phyloP scores from a whole-genome alignment of 1,140 invertebrate genomes.

The Drosophila miranda region DNA sequence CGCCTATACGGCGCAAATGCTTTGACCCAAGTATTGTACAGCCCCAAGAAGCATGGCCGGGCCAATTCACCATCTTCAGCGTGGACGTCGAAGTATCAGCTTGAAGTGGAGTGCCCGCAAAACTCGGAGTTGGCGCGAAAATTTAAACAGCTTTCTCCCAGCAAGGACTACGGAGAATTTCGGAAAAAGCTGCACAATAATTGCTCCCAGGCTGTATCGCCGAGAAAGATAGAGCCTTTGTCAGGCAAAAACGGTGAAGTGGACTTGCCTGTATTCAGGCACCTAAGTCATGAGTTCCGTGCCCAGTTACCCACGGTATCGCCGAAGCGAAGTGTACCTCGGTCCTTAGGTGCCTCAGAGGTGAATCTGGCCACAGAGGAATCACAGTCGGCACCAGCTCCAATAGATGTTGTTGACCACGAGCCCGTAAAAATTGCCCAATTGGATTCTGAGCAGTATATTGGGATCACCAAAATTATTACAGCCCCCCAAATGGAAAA shows the following conservation, averaged over 20 bases:
- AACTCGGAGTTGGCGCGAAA: conserved; percentile 68
- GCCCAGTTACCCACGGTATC: conserved; percentile 90
- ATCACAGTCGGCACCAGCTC: background rate
- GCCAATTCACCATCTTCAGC: conserved; percentile 19
- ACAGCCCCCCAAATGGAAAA: conserved; percentile 4
- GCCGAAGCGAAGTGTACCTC: conserved; percentile 82
- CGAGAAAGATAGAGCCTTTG: conserved; percentile 18
- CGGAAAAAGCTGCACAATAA: conserved; percentile 83
- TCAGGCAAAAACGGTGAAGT: conserved; percentile 36
- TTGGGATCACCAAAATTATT: conserved; percentile 24
- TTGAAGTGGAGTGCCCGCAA: conserved; percentile 24
- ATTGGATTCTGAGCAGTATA: conserved; percentile 34
- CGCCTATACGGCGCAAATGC: conserved; percentile 93
- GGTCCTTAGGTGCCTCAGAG: conserved; percentile 72
- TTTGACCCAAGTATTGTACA: conserved; percentile 91
- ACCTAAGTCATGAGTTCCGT: conserved; percentile 91
- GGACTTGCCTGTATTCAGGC: conserved; percentile 88
- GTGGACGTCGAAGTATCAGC: conserved; percentile 6
- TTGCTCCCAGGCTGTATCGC: conserved; percentile 61
- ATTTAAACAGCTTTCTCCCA: conserved; percentile 74
- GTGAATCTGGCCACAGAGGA: conserved; percentile 6
- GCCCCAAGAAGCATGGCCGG: conserved; percentile 83
- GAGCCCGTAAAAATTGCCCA: conserved; percentile 10
- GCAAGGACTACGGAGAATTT: conserved; percentile 81
- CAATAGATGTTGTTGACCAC: conserved; percentile 61